Conservation (phyloP, 2,888 invertebrate species). For the Calameuta idolon region DNA sequence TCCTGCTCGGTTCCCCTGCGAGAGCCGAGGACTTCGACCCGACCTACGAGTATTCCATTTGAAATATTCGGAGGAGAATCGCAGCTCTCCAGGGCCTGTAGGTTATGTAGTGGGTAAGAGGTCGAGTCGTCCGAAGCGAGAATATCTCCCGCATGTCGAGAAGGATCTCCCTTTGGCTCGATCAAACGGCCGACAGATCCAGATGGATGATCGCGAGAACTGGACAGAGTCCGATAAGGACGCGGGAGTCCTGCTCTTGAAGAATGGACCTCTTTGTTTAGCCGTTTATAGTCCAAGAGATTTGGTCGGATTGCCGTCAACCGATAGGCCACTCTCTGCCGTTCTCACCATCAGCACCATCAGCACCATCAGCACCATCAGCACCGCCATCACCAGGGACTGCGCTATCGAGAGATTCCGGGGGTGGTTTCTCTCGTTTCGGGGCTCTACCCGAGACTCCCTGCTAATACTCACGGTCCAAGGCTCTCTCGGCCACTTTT, state of each 20-base stretch:
- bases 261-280: slow-evolving; percentile 67
- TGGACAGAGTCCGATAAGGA: slow-evolving; percentile 64
- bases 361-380: slow-evolving; percentile 17
- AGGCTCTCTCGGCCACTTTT: slow-evolving; percentile 25
- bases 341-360: slow-evolving; percentile 36
- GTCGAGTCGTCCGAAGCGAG: too few species aligned
- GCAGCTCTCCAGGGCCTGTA: too few species aligned
- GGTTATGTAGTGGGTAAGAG: too few species aligned
- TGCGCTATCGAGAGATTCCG: not conserved
- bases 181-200: slow-evolving; percentile 25
- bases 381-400: slow-evolving; percentile 15
- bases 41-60: too few species aligned
- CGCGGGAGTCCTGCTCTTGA: slow-evolving; percentile 45
- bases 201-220: slow-evolving; percentile 62
- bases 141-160: too few species aligned
- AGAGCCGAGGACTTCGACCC: too few species aligned
- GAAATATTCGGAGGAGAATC: too few species aligned
- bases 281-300: slow-evolving; percentile 67
- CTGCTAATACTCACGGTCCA: slow-evolving; percentile 48
- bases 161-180: too few species aligned
- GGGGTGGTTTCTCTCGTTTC: not conserved
- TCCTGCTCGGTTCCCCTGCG: too few species aligned
- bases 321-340: slow-evolving; percentile 41
- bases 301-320: slow-evolving; percentile 64
- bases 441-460: slow-evolving; percentile 20